These are phyloP conservation scores for Neuroscelio doddi DNA, from an alignment of 2,888 invertebrate species.

Conservation along the genomic window DNA sequence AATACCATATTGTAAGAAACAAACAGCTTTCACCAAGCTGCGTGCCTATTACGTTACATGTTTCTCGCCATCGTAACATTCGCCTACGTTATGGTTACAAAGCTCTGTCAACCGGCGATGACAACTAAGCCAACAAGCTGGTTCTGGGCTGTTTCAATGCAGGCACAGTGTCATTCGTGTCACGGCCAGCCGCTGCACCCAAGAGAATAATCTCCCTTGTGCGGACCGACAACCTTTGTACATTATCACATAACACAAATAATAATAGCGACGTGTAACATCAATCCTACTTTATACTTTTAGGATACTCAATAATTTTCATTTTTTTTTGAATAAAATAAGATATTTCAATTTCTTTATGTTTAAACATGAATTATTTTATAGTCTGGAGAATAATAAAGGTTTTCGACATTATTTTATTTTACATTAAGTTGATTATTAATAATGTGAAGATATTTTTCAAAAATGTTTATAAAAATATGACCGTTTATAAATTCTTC, in stretches of 20 bases:
- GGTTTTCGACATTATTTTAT: too few species aligned
- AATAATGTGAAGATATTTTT: too few species aligned
- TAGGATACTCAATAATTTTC: slow-evolving; percentile 33
- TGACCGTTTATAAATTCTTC: too few species aligned
- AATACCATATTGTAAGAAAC: slow-evolving; percentile 53
- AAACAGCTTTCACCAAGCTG: slow-evolving; percentile 57
- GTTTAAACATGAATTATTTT: too few species aligned
- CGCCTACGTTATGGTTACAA: slow-evolving; percentile 55
- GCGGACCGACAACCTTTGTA: slow-evolving; percentile 28
- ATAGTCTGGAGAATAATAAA: too few species aligned
- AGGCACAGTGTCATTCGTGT: slow-evolving; percentile 64
- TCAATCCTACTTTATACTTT: slow-evolving; percentile 30
- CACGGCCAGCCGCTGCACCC: slow-evolving; percentile 66
- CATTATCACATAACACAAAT: slow-evolving; percentile 36
- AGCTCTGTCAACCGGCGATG: slow-evolving; percentile 48
- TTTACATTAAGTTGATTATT: too few species aligned
- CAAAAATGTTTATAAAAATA: too few species aligned
- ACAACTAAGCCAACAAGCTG: slow-evolving; percentile 45
- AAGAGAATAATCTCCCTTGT: slow-evolving; percentile 47
- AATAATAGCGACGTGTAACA: slow-evolving; percentile 33
- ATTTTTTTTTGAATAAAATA: too few species aligned
- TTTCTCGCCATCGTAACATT: slow-evolving; percentile 32
- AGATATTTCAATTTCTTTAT: too few species aligned
- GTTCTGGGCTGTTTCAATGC: slow-evolving; percentile 47
- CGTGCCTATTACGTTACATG: slow-evolving; percentile 57